Evolutionary conservation across 2,797 vertebrate genomes (phyloP), one percentile per base, ranked within the genome.

Genomic region (Hoplostethus atlanticus): DNA sequence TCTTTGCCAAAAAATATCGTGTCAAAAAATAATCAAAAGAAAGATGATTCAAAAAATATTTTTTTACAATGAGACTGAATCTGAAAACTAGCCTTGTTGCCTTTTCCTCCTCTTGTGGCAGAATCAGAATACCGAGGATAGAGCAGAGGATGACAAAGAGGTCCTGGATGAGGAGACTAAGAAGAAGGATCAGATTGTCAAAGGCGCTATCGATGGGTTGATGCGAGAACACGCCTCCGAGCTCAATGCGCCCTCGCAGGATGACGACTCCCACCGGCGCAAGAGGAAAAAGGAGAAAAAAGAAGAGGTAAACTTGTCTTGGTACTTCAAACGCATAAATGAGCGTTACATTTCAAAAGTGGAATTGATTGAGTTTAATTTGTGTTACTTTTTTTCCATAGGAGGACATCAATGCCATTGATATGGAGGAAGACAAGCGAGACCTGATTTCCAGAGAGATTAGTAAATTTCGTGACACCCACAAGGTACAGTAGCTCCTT

Each of bases 381-480:
- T 16, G 31, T 42, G 5, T 51, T 17, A 17, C 10, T 89, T 71
- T 28, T 21, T 89, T 66, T 90, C 87, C 88, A 52, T 30, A 99
- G 97, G 97, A 99, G 85, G 98, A 99, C 94, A 97, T 99, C 92
- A 99, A 97, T 92, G 96, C 97, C 82, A 99, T 99, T 91, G 98
- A 99, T 93, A 98, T 99, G 95, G 98, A 99, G 91, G 98, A 99
- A 89, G 98, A 99, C 94, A 99, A 99, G 96, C 96, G 98, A 95
- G 98, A 99, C 95, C 95, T 99, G 94, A 99, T 99, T 96, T 99
- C 98, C 84, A 96, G 98, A 95, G 98, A 99, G 95, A 99, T 99
- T 95, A 99, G 97, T 97, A 99, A 99, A 97, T 99, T 99, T 94
- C 97, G 98, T 86, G 98, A 99, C 91, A 99, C 98, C 82, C 98